A percentile compares a stretch with the other conserved stretches of the same genome.
These are phyloP conservation scores for Ceratotherium simum DNA, from an alignment of 2,113 vertebrate species.

Conservation along the genomic window DNA sequence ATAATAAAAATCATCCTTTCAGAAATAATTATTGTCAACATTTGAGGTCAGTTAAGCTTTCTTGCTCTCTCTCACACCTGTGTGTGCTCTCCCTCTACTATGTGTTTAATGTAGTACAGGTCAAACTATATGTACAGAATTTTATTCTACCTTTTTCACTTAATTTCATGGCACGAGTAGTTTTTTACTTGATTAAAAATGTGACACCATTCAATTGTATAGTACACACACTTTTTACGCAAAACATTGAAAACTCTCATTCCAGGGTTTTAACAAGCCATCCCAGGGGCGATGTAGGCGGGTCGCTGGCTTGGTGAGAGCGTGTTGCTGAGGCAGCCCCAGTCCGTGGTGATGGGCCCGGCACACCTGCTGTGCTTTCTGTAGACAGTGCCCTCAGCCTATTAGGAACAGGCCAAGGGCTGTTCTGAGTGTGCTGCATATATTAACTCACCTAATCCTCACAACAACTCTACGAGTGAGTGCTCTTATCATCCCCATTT, in stretches of 20 bases:
- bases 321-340: rapidly evolving
- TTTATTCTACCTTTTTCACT: neutral
- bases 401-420: rapidly evolving
- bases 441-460: neutral
- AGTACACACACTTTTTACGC: neutral
- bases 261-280: neutral
- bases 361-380: neutral
- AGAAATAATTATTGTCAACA: neutral
- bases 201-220: neutral
- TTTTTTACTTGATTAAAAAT: neutral
- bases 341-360: neutral
- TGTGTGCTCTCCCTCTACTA: neutral
- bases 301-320: neutral
- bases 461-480: rapidly evolving
- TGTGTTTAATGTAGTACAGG: neutral
- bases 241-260: neutral
- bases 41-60: neutral
- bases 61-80: neutral
- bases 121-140: neutral
- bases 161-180: neutral
- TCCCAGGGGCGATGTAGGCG: neutral
- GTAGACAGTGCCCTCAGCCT: neutral
- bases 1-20: neutral
- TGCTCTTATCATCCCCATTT: neutral
- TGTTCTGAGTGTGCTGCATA: neutral